These are phyloP conservation scores for Zenarchopterus dispar DNA, from an alignment of 2,797 vertebrate genomes.

Conservation along the genomic window DNA sequence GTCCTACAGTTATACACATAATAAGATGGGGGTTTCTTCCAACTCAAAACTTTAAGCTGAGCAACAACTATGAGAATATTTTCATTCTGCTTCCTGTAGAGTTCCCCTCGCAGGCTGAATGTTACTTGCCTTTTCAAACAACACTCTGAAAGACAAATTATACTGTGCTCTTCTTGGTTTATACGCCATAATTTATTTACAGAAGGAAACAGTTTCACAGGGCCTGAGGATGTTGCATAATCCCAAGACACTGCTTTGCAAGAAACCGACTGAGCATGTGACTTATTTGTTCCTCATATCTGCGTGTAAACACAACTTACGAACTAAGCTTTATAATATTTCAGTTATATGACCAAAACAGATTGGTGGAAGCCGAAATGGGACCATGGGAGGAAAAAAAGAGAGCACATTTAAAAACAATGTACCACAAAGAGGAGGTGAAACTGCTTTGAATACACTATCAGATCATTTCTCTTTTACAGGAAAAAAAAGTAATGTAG, in stretches of 20 bases:
- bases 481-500: not conserved
- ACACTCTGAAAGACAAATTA: constrained; percentile 53
- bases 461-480: not conserved
- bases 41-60: not conserved
- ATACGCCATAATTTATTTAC: constrained; percentile 65
- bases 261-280: constrained; percentile 71
- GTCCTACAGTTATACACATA: too few species aligned
- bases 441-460: constrained; percentile 19
- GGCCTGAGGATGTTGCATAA: constrained; percentile 67
- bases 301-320: constrained; percentile 35
- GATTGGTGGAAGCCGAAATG: constrained; percentile 18
- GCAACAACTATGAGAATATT: constrained; percentile 13
- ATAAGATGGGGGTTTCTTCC: too few species aligned
- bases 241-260: constrained; percentile 56
- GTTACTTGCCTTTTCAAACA: constrained; percentile 51
- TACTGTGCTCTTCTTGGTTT: constrained; percentile 29
- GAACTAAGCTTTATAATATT: constrained; percentile 26
- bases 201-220: constrained; percentile 74
- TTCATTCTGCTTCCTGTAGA: constrained; percentile 40
- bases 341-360: constrained; percentile 48
- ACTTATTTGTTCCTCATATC: constrained; percentile 65
- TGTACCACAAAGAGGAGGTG: constrained; percentile 60
- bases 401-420: constrained; percentile 44
- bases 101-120: constrained; percentile 22
- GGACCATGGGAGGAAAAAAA: constrained; percentile 6